These are phyloP conservation scores for Echinometra lucunter DNA, from an alignment of 53 echinoderm and acorn worm species.

Conservation along the genomic window DNA sequence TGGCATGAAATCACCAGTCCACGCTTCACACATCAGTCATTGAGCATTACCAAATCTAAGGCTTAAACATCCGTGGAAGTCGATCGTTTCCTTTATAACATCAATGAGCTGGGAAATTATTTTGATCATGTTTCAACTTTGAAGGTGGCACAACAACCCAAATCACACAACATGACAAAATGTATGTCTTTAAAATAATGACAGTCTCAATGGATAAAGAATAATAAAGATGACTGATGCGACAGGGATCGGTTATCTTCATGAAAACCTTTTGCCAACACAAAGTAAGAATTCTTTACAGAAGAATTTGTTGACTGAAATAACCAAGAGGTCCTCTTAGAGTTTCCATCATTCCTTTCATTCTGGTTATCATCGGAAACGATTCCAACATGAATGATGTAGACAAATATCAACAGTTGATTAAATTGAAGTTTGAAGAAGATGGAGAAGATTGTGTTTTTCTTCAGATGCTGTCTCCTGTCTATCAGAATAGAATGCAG, in stretches of 20 bases:
- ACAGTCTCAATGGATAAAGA: background rate
- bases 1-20: background rate
- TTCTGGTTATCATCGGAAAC: background rate
- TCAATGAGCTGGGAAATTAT: background rate
- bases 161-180: background rate
- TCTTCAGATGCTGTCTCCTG: background rate
- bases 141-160: background rate
- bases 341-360: background rate
- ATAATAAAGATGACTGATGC: background rate
- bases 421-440: background rate
- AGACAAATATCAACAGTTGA: background rate
- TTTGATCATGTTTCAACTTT: background rate
- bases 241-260: background rate
- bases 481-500: background rate
- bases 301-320: background rate
- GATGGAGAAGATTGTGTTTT: background rate
- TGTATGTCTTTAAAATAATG: background rate
- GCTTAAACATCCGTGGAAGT: background rate
- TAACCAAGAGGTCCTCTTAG: background rate
- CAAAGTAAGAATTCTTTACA: background rate
- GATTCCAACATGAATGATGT: background rate
- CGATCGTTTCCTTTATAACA: background rate
- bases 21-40: background rate
- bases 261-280: background rate
- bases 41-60: background rate